Evolutionary conservation across 1,140 invertebrate genomes (phyloP).

Genomic region (Heliconius melpomene): DNA sequence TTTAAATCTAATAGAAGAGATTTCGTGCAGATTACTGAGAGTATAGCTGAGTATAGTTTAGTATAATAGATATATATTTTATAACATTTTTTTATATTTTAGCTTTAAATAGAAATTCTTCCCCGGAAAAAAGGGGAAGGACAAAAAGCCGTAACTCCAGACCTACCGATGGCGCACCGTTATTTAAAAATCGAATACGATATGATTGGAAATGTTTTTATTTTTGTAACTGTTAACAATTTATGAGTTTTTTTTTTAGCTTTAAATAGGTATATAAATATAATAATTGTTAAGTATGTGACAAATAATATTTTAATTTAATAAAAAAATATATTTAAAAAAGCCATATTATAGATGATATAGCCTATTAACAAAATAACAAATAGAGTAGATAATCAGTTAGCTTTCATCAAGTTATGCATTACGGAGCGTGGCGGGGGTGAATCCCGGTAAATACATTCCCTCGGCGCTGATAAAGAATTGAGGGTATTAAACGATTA

Average conservation of each 20-base stretch:
- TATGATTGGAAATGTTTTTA: constrained; percentile 78
- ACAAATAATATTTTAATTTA: no score
- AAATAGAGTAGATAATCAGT: constrained; percentile 55
- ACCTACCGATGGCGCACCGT: constrained; percentile 73
- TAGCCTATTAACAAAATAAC: constrained; percentile 31
- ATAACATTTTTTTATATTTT: no score
- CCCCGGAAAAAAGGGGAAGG: constrained; percentile 70
- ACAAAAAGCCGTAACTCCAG: constrained; percentile 71
- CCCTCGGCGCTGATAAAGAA: constrained; percentile 78
- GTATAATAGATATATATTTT: no score
- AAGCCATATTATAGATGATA: neutral
- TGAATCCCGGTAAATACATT: constrained; percentile 51
- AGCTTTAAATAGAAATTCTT: constrained; percentile 67
- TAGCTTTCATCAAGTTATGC: constrained; percentile 67
- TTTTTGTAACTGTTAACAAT: constrained; percentile 77
- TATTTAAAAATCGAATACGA: constrained; percentile 81
- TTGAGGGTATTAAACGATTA: constrained; percentile 81
- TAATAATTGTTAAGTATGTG: no score
- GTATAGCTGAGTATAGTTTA: no score
- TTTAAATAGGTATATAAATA: no score
- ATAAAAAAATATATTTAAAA: neutral
- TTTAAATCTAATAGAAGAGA: no score
- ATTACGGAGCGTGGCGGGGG: constrained; percentile 53
- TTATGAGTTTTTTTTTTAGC: constrained; percentile 73
- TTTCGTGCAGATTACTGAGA: no score